phyloP scores from a whole-genome alignment of 2,113 vertebrate species.

The Machaerirhynchus nigripectus region DNA sequence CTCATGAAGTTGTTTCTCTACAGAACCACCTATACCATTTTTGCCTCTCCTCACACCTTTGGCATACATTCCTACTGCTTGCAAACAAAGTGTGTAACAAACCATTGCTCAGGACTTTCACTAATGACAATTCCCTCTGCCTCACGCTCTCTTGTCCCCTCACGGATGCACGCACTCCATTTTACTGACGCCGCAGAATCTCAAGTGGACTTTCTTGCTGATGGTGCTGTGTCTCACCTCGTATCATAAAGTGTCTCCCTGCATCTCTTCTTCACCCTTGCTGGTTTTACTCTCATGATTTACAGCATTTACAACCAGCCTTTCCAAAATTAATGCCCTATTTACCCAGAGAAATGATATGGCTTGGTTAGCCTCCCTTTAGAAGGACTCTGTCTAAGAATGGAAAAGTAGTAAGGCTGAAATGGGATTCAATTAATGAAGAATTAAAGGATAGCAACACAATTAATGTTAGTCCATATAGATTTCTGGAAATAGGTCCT shows the following conservation, averaged over 20 bases:
- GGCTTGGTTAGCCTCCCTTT: not conserved
- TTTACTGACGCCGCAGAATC: not conserved
- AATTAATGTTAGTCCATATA: not conserved
- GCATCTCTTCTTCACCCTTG: not conserved
- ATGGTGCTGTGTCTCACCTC: not conserved
- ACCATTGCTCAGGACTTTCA: not conserved
- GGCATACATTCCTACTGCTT: not conserved
- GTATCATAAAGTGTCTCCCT: not conserved
- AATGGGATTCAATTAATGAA: not conserved
- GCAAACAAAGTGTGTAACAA: not conserved
- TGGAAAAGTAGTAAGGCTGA: not conserved
- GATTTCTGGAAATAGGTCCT: not conserved
- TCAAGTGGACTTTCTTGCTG: not conserved
- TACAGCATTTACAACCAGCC: not conserved
- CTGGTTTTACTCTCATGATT: not conserved
- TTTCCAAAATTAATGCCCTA: not conserved
- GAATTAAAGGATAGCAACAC: not conserved
- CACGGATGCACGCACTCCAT: rapidly evolving
- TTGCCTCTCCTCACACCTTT: not conserved
- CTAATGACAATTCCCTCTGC: not conserved
- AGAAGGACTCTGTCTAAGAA: not conserved
- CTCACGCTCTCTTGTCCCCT: not conserved
- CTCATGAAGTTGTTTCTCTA: not conserved
- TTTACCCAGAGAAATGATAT: not conserved
- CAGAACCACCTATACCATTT: not conserved